A percentile compares a stretch with the other conserved stretches of the same genome.
Evolutionary conservation across 2,888 invertebrate genomes (phyloP).

Genomic region (Scaptodrosophila latifasciaeformis): DNA sequence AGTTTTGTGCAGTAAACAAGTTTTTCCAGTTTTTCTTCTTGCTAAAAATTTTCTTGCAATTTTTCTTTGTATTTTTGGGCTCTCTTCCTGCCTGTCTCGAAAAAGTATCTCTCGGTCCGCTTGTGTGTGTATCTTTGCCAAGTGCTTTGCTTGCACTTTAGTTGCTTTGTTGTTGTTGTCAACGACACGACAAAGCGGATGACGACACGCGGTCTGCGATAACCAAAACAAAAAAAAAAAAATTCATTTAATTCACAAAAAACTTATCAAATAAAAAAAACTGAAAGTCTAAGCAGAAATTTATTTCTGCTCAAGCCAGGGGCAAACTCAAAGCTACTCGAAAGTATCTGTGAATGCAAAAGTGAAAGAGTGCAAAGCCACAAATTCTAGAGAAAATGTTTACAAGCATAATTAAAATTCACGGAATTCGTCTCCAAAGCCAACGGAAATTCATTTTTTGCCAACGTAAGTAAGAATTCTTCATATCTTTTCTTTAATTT

Average conservation of each 20-base stretch:
- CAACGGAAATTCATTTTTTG: not conserved
- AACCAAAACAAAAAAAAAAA: slow-evolving; percentile 1
- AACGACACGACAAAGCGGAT: slow-evolving; percentile 22
- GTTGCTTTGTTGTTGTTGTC: slow-evolving; percentile 54
- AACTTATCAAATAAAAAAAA: not conserved
- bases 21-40: slow-evolving; percentile 58
- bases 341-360: slow-evolving; percentile 30
- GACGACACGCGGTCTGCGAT: slow-evolving; percentile 2
- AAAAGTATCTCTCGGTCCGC: slow-evolving; percentile 14
- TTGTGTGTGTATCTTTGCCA: slow-evolving; percentile 25
- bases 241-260: slow-evolving; percentile 44
- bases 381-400: too few relatives aligned
- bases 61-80: slow-evolving; percentile 41
- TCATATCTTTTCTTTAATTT: too few relatives aligned
- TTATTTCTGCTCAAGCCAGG: not conserved
- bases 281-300: not conserved
- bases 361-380: too few relatives aligned
- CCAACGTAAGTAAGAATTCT: too few relatives aligned
- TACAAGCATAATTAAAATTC: slow-evolving; percentile 36
- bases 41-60: slow-evolving; percentile 51
- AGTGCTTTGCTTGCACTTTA: slow-evolving; percentile 47
- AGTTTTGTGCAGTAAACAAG: slow-evolving; percentile 48
- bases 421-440: slow-evolving; percentile 41
- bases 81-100: slow-evolving; percentile 20
- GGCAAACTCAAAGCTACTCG: not conserved